These are phyloP conservation scores for Leptobrachium ailaonicum DNA, from an alignment of 2,113 vertebrate species.

Conservation along the genomic window DNA sequence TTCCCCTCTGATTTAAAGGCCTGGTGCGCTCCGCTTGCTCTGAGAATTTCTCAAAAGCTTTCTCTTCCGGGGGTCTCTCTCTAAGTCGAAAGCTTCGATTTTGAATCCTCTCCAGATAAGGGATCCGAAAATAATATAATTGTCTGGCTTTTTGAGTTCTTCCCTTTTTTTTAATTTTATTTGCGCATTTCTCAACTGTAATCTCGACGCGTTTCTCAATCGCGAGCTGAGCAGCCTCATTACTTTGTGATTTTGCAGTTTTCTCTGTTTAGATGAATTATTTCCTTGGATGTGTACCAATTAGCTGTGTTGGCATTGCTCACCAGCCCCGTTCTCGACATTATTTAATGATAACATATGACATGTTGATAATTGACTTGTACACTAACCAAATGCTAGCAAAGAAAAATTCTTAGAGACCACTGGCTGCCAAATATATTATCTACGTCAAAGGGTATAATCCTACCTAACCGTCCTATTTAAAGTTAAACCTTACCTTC, in stretches of 20 bases:
- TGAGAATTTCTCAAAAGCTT: no score
- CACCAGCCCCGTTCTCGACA: neutral
- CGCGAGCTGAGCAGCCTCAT: neutral
- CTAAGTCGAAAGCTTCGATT: no score
- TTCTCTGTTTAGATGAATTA: neutral
- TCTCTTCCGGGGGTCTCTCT: no score
- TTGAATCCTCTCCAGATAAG: no score
- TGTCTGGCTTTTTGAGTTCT: no score
- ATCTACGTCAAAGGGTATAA: no score
- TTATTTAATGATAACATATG: neutral
- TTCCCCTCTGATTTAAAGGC: no score
- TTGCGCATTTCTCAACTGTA: neutral
- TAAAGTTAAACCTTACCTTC: no score
- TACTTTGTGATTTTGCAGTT: constrained; percentile 3
- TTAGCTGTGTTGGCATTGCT: neutral
- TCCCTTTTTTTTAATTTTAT: neutral
- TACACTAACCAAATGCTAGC: neutral
- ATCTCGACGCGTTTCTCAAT: neutral
- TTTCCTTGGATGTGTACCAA: neutral
- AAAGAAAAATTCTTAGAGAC: neutral
- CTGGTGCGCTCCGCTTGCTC: no score
- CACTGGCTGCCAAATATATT: neutral
- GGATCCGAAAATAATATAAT: no score
- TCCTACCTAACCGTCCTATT: no score
- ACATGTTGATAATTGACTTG: neutral